phyloP scores from a whole-genome alignment of 2,797 vertebrate genomes.

The Urocyon cinereoargenteus region DNA sequence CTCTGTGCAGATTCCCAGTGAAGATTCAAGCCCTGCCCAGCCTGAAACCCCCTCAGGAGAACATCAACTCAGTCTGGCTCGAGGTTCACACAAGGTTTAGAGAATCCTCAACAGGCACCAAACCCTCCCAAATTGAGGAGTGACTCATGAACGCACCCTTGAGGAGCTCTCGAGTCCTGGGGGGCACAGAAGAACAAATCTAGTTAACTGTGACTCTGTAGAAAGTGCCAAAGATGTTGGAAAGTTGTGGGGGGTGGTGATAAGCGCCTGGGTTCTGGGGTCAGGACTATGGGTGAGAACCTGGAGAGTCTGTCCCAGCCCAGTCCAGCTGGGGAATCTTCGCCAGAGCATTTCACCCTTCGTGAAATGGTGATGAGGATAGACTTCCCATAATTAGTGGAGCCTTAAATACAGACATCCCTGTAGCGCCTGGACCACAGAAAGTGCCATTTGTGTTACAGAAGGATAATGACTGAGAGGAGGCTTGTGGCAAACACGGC shows the following conservation, averaged over 20 bases:
- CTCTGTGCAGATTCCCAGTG: not conserved
- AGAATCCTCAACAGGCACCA: not conserved
- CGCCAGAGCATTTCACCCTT: not conserved
- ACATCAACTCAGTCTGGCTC: conserved; percentile 31
- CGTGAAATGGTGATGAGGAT: not conserved
- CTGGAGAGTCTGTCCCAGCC: not conserved
- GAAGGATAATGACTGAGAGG: not conserved
- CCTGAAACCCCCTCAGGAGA: not conserved
- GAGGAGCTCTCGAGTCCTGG: not conserved
- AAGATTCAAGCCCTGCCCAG: not conserved
- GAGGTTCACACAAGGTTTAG: conserved; percentile 20
- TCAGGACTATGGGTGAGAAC: not conserved
- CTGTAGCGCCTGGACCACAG: fast-evolving
- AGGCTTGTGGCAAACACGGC: not conserved
- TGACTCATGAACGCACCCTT: not conserved
- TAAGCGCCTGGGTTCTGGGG: not conserved
- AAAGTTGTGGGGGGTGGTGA: fast-evolving
- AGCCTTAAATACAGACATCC: fast-evolving
- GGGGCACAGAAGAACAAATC: not conserved
- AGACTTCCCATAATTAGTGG: not conserved
- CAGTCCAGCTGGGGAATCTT: not conserved
- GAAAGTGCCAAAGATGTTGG: not conserved
- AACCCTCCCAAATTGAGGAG: not conserved
- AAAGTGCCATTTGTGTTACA: not conserved
- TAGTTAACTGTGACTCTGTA: not conserved